phyloP scores from a whole-genome alignment of 2,797 vertebrate species.

The Petrocephalus schoutedeni region DNA sequence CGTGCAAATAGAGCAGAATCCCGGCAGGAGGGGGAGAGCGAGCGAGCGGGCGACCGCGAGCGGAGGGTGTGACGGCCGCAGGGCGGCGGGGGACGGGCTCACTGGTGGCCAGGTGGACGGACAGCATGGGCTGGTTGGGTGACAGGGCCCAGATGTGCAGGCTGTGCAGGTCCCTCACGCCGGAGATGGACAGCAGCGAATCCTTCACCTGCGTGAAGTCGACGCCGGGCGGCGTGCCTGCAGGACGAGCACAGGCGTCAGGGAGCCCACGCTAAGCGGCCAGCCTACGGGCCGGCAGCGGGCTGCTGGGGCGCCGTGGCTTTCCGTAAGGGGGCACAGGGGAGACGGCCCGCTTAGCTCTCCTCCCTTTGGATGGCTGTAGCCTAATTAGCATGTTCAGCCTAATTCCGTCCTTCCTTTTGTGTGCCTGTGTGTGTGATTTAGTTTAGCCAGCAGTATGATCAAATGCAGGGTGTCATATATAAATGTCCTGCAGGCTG shows the following conservation, averaged over 20 bases:
- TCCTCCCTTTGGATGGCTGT: neutral
- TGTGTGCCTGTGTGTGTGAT: neutral
- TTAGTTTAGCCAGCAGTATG: neutral
- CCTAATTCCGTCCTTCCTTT: neutral
- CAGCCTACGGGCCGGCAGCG: neutral
- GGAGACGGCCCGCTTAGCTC: neutral
- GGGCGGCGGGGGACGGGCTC: neutral
- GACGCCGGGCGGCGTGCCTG: constrained; percentile 65
- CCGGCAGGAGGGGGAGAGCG: neutral
- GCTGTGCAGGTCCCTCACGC: constrained; percentile 63
- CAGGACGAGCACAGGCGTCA: constrained; percentile 5
- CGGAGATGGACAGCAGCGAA: constrained; percentile 61
- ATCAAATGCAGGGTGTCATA: neutral
- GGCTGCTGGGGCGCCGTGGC: neutral
- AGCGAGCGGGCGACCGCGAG: too few relatives aligned
- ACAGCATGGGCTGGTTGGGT: constrained; percentile 57
- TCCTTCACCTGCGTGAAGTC: constrained; percentile 56
- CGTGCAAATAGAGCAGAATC: neutral
- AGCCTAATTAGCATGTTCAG: neutral
- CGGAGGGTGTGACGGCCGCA: neutral
- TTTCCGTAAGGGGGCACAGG: neutral
- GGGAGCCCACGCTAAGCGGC: neutral
- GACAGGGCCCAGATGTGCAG: constrained; percentile 81
- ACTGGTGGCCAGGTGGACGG: constrained; percentile 64
- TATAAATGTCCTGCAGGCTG: neutral